A percentile compares a stretch with the other conserved stretches of the same genome.
Evolutionary conservation across 2,113 vertebrate genomes (phyloP).

Genomic region (Nothocercus julius): DNA sequence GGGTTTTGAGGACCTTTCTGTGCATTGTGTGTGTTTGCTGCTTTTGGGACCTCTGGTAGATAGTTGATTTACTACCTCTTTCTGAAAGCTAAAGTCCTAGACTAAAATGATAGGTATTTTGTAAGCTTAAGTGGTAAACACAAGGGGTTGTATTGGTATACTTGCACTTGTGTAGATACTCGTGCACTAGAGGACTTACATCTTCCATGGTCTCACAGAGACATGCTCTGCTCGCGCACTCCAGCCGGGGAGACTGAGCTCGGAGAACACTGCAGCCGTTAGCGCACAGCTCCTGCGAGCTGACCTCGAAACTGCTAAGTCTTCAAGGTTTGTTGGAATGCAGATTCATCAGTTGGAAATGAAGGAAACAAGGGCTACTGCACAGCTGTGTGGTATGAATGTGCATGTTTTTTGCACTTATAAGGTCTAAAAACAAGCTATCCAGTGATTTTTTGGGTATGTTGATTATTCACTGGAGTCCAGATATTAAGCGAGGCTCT

Average conservation of each 20-base stretch:
- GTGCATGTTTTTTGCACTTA: background rate
- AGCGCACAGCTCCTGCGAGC: background rate
- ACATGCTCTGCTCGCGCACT: background rate
- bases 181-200: background rate
- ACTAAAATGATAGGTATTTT: background rate
- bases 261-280: background rate
- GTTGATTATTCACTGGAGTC: background rate
- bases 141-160: background rate
- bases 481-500: background rate
- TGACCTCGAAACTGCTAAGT: background rate
- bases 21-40: background rate
- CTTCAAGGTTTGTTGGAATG: background rate
- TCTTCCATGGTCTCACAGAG: background rate
- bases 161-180: background rate
- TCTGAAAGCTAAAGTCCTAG: background rate
- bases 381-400: background rate
- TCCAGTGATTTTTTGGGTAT: background rate
- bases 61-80: background rate
- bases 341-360: background rate
- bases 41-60: background rate
- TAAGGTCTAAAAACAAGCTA: background rate
- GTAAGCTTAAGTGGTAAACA: background rate
- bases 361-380: background rate
- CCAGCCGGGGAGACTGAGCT: background rate
- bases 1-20: background rate